phyloP scores from a whole-genome alignment of 2,113 vertebrate species.

The Dendrocopos noguchii region DNA sequence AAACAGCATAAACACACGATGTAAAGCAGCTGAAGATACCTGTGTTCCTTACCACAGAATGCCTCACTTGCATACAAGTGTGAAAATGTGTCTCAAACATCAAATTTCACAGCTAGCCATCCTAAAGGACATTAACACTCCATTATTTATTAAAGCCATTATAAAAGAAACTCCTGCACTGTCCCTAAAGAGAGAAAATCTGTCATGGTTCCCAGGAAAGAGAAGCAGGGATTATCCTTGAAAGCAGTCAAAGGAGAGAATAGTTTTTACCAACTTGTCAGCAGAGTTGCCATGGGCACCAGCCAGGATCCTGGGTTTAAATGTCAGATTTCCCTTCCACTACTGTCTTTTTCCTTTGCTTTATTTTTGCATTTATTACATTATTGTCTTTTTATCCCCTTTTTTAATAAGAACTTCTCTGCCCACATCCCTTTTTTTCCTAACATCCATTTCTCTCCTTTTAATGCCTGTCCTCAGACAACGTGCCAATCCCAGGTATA shows the following conservation, averaged over 20 bases:
- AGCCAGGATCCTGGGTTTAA: slow-evolving; percentile 60
- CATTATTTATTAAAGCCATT: slow-evolving; percentile 75
- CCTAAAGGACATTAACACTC: slow-evolving; percentile 61
- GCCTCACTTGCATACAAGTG: not conserved
- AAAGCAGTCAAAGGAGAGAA: slow-evolving; percentile 75
- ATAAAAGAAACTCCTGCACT: slow-evolving; percentile 69
- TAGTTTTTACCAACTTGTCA: slow-evolving; percentile 74
- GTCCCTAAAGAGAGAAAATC: slow-evolving; percentile 65
- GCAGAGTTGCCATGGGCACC: slow-evolving; percentile 78
- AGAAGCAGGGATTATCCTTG: slow-evolving; percentile 79
- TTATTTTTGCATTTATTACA: slow-evolving; percentile 41
- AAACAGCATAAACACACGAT: slow-evolving; percentile 3
- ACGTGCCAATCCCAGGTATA: not conserved
- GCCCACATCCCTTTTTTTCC: not conserved
- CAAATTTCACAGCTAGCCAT: slow-evolving; percentile 62
- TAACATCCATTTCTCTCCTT: not conserved
- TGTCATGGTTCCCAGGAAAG: slow-evolving; percentile 76
- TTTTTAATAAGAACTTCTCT: not conserved
- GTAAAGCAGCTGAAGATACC: not conserved
- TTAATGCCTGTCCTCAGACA: not conserved
- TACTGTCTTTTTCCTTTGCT: slow-evolving; percentile 49
- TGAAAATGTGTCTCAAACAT: slow-evolving; percentile 68
- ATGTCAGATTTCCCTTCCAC: slow-evolving; percentile 71
- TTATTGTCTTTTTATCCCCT: not conserved
- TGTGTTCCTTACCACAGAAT: slow-evolving; percentile 22